A percentile compares a stretch with the other conserved stretches of the same genome.
Conservation (phyloP, 30 jellyfish, hydroid and myxozoan genomes). For the Hydractinia symbiolongicarpus region DNA sequence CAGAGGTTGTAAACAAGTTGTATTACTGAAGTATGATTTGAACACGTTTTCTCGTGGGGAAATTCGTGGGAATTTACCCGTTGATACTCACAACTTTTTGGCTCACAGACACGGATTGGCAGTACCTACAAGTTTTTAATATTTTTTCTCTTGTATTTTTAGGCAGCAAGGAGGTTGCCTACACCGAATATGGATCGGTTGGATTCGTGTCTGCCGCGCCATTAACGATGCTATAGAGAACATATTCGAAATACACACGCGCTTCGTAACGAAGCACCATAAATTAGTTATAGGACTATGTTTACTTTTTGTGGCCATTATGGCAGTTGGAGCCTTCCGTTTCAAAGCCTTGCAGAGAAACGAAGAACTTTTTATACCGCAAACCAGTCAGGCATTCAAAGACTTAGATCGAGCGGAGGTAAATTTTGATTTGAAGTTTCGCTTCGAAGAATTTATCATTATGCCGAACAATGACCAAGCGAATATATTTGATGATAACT, state of each 20-base stretch:
- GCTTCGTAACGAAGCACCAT: slow-evolving; percentile 13
- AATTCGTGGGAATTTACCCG: too few species aligned
- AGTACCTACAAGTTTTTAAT: too few species aligned
- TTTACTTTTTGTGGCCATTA: slow-evolving; percentile 1
- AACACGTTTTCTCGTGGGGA: too few species aligned
- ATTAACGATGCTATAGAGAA: slow-evolving; percentile 15
- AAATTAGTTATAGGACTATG: not conserved
- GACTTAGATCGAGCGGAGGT: slow-evolving; percentile 8
- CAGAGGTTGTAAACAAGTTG: too few species aligned
- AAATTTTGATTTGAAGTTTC: not conserved
- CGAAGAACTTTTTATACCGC: slow-evolving; percentile 21
- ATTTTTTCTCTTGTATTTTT: not conserved
- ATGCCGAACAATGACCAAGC: not conserved
- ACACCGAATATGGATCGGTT: slow-evolving; percentile 14
- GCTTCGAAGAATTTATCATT: slow-evolving; percentile 13
- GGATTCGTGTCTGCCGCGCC: slow-evolving; percentile 5
- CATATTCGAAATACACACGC: slow-evolving; percentile 21
- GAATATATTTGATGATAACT: not conserved
- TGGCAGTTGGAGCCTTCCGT: slow-evolving; percentile 14
- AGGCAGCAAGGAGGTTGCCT: slow-evolving; percentile 9
- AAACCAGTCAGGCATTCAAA: slow-evolving; percentile 16
- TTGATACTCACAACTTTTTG: too few species aligned
- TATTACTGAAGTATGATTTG: too few species aligned
- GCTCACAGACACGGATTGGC: too few species aligned
- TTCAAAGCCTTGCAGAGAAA: slow-evolving; percentile 20